Conservation (phyloP, 92 coral and sea anemone species). For the Umimayanthus kanabou region DNA sequence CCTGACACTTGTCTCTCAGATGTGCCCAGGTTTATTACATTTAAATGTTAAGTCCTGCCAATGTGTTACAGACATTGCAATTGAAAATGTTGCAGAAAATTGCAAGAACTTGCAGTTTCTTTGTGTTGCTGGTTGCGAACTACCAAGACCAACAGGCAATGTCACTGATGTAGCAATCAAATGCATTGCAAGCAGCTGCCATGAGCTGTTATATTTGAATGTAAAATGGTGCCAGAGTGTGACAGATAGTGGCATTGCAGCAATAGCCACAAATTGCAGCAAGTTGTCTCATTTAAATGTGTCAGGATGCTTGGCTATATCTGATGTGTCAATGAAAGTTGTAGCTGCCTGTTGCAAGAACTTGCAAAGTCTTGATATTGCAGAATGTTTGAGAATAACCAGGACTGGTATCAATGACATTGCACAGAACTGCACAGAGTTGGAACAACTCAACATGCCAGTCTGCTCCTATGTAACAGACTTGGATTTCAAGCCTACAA, state of each 20-base stretch:
- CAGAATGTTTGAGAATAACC: conserved; percentile 79
- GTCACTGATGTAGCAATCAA: conserved; percentile 80
- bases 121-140: conserved; percentile 79
- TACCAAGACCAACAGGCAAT: conserved; percentile 79
- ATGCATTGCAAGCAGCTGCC: conserved; percentile 65
- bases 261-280: conserved; percentile 70
- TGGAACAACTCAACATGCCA: conserved; percentile 71
- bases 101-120: conserved; percentile 66
- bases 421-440: conserved; percentile 69
- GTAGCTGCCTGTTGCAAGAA: conserved; percentile 67
- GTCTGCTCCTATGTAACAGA: conserved; percentile 73
- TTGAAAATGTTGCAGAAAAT: conserved; percentile 65
- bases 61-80: conserved; percentile 75
- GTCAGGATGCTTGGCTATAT: conserved; percentile 80
- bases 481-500: conserved; percentile 60
- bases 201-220: conserved; percentile 51
- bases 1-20: conserved; percentile 57
- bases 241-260: conserved; percentile 72
- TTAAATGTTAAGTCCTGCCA: conserved; percentile 74
- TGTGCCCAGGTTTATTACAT: conserved; percentile 65
- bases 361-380: conserved; percentile 57
- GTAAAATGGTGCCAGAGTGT: conserved; percentile 87
- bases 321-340: conserved; percentile 71
- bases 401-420: conserved; percentile 64
- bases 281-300: conserved; percentile 63